phyloP scores from a whole-genome alignment of 2,113 vertebrate genomes.

The Eira barbara region DNA sequence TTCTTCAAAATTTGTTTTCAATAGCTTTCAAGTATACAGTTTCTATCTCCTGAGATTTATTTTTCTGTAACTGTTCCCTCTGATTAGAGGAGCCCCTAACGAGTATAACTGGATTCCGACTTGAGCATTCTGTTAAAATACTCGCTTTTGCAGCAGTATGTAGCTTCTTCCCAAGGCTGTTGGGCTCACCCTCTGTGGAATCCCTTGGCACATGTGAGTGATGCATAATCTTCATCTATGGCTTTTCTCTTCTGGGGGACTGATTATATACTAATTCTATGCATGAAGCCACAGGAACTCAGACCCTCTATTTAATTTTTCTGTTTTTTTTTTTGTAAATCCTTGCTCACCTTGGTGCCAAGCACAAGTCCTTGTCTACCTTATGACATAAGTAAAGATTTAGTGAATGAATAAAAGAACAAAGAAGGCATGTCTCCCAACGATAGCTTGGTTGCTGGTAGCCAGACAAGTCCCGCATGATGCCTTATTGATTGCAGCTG shows the following conservation, averaged over 20 bases:
- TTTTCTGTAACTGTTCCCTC: not conserved
- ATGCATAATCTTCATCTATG: not conserved
- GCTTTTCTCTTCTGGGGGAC: not conserved
- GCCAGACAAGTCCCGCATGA: not conserved
- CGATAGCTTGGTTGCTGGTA: not conserved
- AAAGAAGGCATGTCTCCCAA: not conserved
- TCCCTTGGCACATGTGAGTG: not conserved
- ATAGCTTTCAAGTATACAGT: not conserved
- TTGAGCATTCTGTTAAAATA: not conserved
- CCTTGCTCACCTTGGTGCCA: not conserved
- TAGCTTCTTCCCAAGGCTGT: not conserved
- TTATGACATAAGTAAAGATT: not conserved
- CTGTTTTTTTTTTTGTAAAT: not conserved
- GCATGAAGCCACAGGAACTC: not conserved
- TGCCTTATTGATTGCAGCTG: not conserved
- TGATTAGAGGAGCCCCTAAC: not conserved
- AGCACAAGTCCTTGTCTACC: not conserved
- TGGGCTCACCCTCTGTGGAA: not conserved
- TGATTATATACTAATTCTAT: not conserved
- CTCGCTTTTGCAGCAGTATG: not conserved
- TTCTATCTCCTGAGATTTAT: not conserved
- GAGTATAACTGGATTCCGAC: not conserved
- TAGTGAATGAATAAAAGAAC: not conserved
- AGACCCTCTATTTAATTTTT: not conserved
- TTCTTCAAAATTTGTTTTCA: slow-evolving; percentile 22